Conservation (phyloP, 2,113 vertebrate genomes). For the Cricetomys ansorgei region DNA sequence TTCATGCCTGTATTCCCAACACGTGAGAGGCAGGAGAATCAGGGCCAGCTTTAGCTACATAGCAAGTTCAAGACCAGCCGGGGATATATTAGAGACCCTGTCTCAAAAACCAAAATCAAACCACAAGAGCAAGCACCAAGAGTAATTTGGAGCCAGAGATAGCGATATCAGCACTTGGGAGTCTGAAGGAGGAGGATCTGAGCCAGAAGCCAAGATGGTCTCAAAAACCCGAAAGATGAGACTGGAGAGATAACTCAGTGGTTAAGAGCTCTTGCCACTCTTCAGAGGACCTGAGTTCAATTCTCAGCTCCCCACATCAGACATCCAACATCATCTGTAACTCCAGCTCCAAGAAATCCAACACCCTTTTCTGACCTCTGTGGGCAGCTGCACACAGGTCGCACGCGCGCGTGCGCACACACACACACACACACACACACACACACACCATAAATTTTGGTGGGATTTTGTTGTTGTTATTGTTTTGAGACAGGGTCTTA, state of each 20-base stretch:
- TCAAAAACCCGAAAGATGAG: neutral
- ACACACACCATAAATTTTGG: neutral
- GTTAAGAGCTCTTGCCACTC: neutral
- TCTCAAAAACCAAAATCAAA: neutral
- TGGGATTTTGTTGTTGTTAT: neutral
- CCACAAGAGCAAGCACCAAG: neutral
- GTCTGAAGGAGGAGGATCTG: neutral
- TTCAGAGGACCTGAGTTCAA: neutral
- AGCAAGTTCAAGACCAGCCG: no score
- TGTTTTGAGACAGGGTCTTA: neutral
- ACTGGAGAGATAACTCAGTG: neutral
- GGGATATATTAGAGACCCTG: neutral
- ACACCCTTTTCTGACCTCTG: neutral
- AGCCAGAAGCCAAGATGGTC: neutral
- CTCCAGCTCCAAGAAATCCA: neutral
- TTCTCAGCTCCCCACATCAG: neutral
- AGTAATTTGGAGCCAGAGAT: neutral
- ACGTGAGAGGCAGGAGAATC: neutral
- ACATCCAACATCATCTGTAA: neutral
- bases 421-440: neutral
- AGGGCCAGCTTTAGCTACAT: no score
- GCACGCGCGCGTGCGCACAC: neutral
- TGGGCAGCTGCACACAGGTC: neutral
- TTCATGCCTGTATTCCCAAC: neutral
- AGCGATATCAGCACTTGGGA: no score